Conservation (phyloP, 2,113 vertebrate species). For the Poeciliopsis retropinna region DNA sequence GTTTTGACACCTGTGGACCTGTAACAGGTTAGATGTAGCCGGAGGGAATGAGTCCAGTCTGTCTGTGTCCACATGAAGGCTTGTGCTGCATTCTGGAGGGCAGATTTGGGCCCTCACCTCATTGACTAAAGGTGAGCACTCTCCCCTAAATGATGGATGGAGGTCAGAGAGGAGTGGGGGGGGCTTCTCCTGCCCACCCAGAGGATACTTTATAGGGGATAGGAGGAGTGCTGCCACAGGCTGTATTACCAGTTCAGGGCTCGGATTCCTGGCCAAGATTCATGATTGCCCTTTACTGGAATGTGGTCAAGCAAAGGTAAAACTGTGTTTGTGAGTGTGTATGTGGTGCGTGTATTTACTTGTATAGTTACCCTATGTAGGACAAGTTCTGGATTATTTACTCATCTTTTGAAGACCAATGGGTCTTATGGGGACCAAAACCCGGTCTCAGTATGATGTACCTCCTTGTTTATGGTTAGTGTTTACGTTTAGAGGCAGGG, state of each 20-base stretch:
- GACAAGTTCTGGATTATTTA: too few species aligned
- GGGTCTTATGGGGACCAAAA: too few species aligned
- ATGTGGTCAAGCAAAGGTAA: slow-evolving; percentile 72
- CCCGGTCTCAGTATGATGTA: too few species aligned
- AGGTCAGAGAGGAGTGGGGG: slow-evolving; percentile 62
- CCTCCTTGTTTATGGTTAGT: too few species aligned
- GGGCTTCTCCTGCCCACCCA: slow-evolving; percentile 75
- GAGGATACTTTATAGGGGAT: slow-evolving; percentile 73
- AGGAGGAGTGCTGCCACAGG: slow-evolving; percentile 73
- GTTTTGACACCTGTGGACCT: slow-evolving; percentile 67
- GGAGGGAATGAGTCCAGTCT: slow-evolving; percentile 18
- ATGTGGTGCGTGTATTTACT: not conserved
- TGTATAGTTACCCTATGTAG: too few species aligned
- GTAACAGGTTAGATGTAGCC: slow-evolving; percentile 26
- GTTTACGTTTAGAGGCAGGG: too few species aligned
- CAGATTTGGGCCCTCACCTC: slow-evolving; percentile 63
- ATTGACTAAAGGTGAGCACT: slow-evolving; percentile 54
- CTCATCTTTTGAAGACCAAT: too few species aligned
- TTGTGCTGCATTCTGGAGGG: slow-evolving; percentile 27
- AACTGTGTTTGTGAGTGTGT: slow-evolving; percentile 12
- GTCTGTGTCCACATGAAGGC: slow-evolving; percentile 17
- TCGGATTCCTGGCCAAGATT: slow-evolving; percentile 78
- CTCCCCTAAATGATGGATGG: slow-evolving; percentile 77
- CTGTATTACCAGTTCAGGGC: slow-evolving; percentile 58
- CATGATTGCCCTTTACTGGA: slow-evolving; percentile 76